phyloP scores from a whole-genome alignment of 2,797 vertebrate species.

The Syndactyla subalaris region DNA sequence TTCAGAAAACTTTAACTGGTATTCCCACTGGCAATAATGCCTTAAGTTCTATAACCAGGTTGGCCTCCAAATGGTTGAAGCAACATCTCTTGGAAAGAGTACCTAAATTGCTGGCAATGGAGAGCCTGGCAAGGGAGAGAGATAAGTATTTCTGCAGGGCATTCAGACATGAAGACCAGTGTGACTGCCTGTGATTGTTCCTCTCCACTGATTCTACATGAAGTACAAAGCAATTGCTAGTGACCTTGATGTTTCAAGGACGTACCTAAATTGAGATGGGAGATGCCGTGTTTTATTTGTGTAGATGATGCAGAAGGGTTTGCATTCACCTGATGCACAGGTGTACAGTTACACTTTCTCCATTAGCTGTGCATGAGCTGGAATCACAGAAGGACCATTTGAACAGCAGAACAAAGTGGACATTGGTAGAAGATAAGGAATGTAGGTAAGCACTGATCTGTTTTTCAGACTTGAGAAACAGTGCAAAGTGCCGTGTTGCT shows the following conservation, averaged over 20 bases:
- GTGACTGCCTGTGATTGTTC: neutral
- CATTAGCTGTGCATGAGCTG: neutral
- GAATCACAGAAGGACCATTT: neutral
- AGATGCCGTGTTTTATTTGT: neutral
- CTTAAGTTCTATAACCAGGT: neutral
- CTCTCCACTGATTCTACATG: neutral
- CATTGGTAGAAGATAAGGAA: neutral
- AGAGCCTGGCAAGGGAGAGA: neutral
- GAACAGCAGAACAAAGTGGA: neutral
- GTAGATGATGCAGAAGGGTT: neutral
- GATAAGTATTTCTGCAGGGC: neutral
- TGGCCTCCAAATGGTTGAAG: neutral
- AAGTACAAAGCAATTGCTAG: neutral
- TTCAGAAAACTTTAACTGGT: neutral
- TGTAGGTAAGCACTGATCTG: neutral
- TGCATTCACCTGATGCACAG: fast-evolving
- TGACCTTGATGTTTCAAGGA: conserved; percentile 11
- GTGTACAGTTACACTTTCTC: neutral
- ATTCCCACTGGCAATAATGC: neutral
- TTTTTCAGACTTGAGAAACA: neutral
- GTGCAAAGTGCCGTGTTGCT: neutral
- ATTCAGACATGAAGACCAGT: neutral
- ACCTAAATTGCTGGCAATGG: neutral
- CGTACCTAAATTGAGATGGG: neutral
- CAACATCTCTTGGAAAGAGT: neutral